phyloP scores from a whole-genome alignment of 2,113 vertebrate genomes.

The Apteryx mantelli region DNA sequence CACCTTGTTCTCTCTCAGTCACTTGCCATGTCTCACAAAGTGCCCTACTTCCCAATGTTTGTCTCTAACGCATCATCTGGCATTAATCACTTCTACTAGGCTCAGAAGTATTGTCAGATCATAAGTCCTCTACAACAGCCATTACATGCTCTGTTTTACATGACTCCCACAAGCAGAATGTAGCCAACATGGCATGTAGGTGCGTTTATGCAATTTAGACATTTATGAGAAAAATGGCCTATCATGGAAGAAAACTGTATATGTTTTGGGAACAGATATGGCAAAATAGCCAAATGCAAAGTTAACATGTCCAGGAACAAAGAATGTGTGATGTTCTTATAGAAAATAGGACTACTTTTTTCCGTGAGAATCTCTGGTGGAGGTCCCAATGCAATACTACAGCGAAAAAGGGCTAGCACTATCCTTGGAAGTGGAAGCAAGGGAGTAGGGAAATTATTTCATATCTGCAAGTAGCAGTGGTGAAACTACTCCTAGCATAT shows the following conservation, averaged over 20 bases:
- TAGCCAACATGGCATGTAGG: neutral
- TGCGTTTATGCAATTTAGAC: neutral
- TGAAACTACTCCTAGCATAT: neutral
- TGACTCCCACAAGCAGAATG: neutral
- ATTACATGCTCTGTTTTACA: neutral
- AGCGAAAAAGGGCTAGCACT: neutral
- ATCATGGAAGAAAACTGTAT: neutral
- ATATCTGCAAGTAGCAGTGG: neutral
- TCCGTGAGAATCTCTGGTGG: neutral
- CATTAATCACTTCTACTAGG: neutral
- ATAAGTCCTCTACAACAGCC: neutral
- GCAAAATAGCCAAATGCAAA: neutral
- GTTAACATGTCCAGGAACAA: neutral
- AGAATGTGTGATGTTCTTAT: neutral
- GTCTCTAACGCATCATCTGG: neutral
- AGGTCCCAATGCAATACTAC: neutral
- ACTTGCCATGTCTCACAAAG: neutral
- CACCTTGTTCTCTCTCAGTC: neutral
- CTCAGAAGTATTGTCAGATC: neutral
- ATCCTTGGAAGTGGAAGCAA: neutral
- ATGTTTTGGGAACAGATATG: neutral
- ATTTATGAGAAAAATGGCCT: neutral
- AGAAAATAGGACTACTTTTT: neutral
- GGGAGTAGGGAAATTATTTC: neutral
- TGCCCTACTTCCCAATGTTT: neutral